A percentile compares a stretch with the other conserved stretches of the same genome.
Conservation (phyloP, 2,113 vertebrate species). For the Myotis yumanensis region DNA sequence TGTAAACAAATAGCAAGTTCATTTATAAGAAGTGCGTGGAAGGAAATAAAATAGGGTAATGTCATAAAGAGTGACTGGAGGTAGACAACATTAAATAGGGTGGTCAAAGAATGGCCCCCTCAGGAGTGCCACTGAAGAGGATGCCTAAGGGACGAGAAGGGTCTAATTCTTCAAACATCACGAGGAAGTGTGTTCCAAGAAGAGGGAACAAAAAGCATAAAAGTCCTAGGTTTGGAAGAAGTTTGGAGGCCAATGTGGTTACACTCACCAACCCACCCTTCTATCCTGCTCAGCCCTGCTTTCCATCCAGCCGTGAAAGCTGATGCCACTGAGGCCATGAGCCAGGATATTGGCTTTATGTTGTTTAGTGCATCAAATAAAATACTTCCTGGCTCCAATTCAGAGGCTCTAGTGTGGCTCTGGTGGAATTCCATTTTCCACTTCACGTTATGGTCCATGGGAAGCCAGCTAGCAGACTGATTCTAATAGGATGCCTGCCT, state of each 20-base stretch:
- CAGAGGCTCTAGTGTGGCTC: slow-evolving; percentile 30
- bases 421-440: neutral
- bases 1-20: neutral
- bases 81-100: neutral
- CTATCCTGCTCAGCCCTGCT: neutral
- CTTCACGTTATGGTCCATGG: neutral
- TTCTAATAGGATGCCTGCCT: neutral
- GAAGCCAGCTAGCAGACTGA: neutral
- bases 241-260: neutral
- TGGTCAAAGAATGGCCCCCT: neutral
- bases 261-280: neutral
- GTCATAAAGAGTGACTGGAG: neutral
- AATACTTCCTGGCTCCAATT: slow-evolving; percentile 31
- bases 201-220: neutral
- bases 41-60: neutral
- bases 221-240: neutral
- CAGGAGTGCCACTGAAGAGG: neutral
- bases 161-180: neutral
- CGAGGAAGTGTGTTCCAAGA: neutral
- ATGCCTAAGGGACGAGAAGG: neutral
- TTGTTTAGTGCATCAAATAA: neutral
- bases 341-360: neutral
- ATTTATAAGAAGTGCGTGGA: neutral
- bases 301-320: neutral
- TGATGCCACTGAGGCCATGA: neutral